phyloP scores from a whole-genome alignment of 1,140 invertebrate species.

The Dendrolimus punctatus region DNA sequence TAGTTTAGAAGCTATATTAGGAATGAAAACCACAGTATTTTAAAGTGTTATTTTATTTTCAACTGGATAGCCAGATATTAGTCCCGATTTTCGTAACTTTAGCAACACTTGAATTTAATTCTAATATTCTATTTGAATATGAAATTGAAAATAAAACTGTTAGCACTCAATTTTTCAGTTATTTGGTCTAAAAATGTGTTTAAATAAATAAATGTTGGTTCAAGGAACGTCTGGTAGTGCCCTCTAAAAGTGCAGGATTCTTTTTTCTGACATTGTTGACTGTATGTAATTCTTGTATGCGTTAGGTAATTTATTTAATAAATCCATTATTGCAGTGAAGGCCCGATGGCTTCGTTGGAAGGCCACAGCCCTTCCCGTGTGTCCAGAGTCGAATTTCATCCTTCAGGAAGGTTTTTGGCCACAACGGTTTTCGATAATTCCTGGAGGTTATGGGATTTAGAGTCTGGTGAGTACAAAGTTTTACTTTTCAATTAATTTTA shows the following conservation, averaged over 20 bases:
- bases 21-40: no score
- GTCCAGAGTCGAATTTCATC: slow-evolving; percentile 93
- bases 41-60: no score
- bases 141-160: not conserved
- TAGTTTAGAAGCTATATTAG: no score
- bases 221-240: no score
- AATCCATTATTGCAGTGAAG: slow-evolving; percentile 75
- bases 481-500: no score
- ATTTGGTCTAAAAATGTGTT: not conserved
- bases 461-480: slow-evolving; percentile 74
- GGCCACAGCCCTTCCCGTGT: slow-evolving; percentile 93
- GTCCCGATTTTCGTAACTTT: no score
- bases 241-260: no score
- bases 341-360: slow-evolving; percentile 91
- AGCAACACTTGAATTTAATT: no score
- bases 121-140: no score
- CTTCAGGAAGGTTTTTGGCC: slow-evolving; percentile 94
- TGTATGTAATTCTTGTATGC: not conserved
- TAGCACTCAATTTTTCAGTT: not conserved
- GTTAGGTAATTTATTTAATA: no score
- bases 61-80: no score
- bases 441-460: slow-evolving; percentile 97
- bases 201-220: no score
- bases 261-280: not conserved
- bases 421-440: slow-evolving; percentile 97